These are phyloP conservation scores for Drosophila histrio DNA, from an alignment of 2,888 invertebrate genomes.

Conservation along the genomic window DNA sequence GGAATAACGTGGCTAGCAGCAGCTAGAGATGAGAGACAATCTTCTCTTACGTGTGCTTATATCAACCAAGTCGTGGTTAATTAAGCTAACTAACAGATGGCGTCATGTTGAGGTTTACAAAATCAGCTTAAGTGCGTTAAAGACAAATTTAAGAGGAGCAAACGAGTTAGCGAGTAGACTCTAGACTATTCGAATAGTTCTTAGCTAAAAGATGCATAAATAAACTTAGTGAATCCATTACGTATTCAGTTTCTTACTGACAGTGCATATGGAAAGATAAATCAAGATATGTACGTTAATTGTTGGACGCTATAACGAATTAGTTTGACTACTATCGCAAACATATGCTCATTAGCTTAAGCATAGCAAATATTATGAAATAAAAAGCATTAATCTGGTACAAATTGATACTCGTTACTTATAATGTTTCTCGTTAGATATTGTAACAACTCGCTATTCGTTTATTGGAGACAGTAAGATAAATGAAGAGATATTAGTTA, in stretches of 20 bases:
- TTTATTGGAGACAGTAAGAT: background rate
- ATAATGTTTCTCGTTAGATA: no score
- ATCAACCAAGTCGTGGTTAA: constrained; percentile 14
- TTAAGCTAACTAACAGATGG: background rate
- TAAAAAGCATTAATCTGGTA: no score
- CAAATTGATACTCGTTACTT: no score
- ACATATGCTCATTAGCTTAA: no score
- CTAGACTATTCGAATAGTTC: background rate
- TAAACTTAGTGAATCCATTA: background rate
- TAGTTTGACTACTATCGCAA: no score
- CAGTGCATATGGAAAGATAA: background rate
- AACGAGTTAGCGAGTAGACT: background rate
- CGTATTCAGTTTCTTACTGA: background rate
- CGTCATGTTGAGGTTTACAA: background rate
- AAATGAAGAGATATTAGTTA: background rate
- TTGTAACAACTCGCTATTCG: no score
- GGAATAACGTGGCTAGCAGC: constrained; percentile 7
- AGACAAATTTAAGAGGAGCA: background rate
- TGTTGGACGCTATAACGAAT: no score
- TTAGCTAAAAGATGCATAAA: background rate
- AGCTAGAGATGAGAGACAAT: constrained; percentile 26
- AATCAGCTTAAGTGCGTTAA: constrained; percentile 13
- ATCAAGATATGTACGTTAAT: background rate
- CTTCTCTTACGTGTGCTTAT: background rate
- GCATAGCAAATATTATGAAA: no score